These are phyloP conservation scores for Danio aesculapii DNA, from an alignment of 2,797 vertebrate species.

Conservation along the genomic window DNA sequence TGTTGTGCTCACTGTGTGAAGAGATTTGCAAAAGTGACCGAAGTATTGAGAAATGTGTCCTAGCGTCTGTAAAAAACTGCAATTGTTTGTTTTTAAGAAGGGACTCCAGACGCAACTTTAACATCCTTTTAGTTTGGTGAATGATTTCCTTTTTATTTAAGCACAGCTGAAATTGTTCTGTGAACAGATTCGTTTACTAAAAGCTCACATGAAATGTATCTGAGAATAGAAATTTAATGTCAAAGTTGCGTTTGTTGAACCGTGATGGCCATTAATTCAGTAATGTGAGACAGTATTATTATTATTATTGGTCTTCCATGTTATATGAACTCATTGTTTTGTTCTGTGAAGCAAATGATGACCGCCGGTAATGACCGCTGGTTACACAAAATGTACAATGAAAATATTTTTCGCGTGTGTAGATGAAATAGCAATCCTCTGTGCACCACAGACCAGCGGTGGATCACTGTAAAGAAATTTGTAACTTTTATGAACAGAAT, in stretches of 20 bases:
- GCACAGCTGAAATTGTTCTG: background rate
- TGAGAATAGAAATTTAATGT: background rate
- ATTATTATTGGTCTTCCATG: background rate
- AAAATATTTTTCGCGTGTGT: conserved; percentile 7
- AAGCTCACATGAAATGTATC: background rate
- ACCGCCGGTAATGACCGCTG: background rate
- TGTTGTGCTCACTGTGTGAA: too few species aligned
- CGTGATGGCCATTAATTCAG: background rate
- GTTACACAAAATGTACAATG: background rate
- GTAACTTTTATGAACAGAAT: conserved; percentile 45
- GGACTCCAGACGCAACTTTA: conserved; percentile 68
- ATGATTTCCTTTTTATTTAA: conserved; percentile 8
- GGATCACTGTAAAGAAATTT: conserved; percentile 49
- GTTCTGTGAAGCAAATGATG: background rate
- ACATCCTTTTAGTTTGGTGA: conserved; percentile 49
- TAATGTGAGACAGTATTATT: background rate
- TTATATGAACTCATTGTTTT: background rate
- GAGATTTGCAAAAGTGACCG: too few species aligned
- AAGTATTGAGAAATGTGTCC: too few species aligned
- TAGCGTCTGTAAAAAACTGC: too few species aligned
- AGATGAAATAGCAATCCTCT: background rate
- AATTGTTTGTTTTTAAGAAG: conserved; percentile 59
- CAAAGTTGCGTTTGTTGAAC: background rate
- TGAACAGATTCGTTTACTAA: background rate
- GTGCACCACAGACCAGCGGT: conserved; percentile 20